Evolutionary conservation across 2,797 vertebrate genomes (phyloP).

Genomic region (Sebastes umbrosus): DNA sequence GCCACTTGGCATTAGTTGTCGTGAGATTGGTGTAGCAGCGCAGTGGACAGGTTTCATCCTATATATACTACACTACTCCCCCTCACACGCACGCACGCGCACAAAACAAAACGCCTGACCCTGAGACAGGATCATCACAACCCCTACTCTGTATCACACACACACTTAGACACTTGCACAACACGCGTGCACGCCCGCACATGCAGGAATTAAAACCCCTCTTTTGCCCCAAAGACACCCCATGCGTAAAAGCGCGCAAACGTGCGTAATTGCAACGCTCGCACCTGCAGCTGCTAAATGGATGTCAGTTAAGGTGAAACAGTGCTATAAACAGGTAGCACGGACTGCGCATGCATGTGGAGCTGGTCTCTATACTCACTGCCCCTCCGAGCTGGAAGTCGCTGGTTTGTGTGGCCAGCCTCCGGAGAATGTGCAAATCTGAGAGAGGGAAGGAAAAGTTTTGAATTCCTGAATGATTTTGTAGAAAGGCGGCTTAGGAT

Average conservation of each 20-base stretch:
- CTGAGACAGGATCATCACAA: conserved; percentile 54
- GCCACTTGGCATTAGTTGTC: conserved; percentile 90
- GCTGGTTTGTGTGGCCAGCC: conserved; percentile 75
- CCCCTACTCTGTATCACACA: conserved; percentile 35
- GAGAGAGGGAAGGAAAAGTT: conserved; percentile 83
- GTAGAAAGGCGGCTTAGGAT: conserved; percentile 96
- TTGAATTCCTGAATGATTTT: conserved; percentile 97
- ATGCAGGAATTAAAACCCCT: neutral
- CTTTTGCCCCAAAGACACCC: neutral
- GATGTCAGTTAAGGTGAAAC: conserved; percentile 6
- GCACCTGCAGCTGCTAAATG: neutral
- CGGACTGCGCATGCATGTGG: conserved; percentile 18
- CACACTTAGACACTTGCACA: conserved; percentile 20
- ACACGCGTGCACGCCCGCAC: neutral
- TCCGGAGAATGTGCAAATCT: conserved; percentile 90
- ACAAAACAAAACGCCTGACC: conserved; percentile 36
- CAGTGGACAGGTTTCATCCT: conserved; percentile 85
- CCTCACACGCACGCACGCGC: conserved; percentile 29
- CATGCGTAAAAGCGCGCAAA: conserved; percentile 36
- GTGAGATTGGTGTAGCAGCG: conserved; percentile 82
- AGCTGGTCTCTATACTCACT: conserved; percentile 72
- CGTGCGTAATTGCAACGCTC: conserved; percentile 2
- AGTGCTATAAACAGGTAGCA: conserved; percentile 18
- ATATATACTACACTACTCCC: conserved; percentile 74
- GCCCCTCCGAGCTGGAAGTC: conserved; percentile 75